These are phyloP conservation scores for Drosophila watanabei DNA, from an alignment of 1,140 invertebrate genomes.

Conservation along the genomic window DNA sequence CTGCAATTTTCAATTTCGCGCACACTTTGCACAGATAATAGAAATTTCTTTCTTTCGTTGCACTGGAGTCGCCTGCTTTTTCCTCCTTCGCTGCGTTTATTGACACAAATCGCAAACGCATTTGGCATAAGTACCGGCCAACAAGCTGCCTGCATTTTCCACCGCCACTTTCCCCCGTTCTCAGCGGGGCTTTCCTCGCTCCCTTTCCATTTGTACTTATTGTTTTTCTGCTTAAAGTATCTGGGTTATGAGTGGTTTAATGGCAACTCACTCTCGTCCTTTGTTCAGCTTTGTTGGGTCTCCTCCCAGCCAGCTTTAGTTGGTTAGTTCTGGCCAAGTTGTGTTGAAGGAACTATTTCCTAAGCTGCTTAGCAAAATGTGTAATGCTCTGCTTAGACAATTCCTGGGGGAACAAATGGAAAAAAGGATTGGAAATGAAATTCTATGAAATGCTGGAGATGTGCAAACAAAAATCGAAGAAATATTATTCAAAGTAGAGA, in stretches of 20 bases:
- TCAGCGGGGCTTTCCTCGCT: background rate
- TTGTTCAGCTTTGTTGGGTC: constrained; percentile 48
- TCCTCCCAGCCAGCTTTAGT: constrained; percentile 27
- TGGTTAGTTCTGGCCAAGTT: constrained; percentile 43
- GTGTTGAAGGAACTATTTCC: constrained; percentile 45
- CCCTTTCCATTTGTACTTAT: constrained; percentile 42
- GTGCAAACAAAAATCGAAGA: background rate
- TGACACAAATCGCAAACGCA: constrained; percentile 82
- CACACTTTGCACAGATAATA: constrained; percentile 83
- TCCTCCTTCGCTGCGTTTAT: constrained; percentile 61
- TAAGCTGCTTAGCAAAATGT: constrained; percentile 46
- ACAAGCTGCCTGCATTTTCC: constrained; percentile 41
- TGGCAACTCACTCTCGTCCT: constrained; percentile 56
- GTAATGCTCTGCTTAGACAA: constrained; percentile 44
- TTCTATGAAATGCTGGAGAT: background rate
- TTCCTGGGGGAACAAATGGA: constrained; percentile 5
- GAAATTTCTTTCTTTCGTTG: constrained; percentile 72
- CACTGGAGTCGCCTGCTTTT: constrained; percentile 16
- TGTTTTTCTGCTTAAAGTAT: constrained; percentile 57
- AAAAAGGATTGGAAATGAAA: background rate
- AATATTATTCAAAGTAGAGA: background rate
- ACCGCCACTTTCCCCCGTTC: background rate
- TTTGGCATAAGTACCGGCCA: constrained; percentile 79
- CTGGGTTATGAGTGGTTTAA: constrained; percentile 81
- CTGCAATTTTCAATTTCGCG: constrained; percentile 82